A percentile compares a stretch with the other conserved stretches of the same genome.
Evolutionary conservation across 2,888 invertebrate genomes (phyloP).

Genomic region (Plagodis dolabraria): DNA sequence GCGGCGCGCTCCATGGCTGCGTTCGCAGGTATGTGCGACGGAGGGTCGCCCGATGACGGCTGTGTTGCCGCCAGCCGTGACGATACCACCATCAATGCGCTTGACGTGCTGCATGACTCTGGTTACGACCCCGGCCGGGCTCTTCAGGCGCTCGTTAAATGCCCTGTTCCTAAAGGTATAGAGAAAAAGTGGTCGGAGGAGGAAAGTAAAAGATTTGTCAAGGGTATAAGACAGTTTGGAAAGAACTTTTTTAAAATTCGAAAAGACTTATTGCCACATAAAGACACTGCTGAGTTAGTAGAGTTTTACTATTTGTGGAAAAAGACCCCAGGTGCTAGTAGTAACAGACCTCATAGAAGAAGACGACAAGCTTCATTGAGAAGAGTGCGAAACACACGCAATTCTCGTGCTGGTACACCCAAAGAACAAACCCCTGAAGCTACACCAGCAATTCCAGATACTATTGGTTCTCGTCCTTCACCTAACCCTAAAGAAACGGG

Average conservation of each 20-base stretch:
- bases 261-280: constrained; percentile 97
- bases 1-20: constrained; percentile 99
- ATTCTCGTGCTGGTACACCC: constrained; percentile 92
- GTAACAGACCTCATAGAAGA: constrained; percentile 96
- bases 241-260: constrained; percentile 99
- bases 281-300: constrained; percentile 98
- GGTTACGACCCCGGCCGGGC: constrained; percentile 98
- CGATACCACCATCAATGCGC: constrained; percentile 98
- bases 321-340: constrained; percentile 98
- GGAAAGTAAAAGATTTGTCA: constrained; percentile 98
- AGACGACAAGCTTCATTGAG: constrained; percentile 94
- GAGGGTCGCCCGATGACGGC: constrained; percentile 98
- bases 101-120: constrained; percentile 97
- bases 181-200: constrained; percentile 99
- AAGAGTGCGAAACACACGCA: constrained; percentile 94
- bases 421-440: constrained; percentile 89
- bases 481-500: constrained; percentile 88
- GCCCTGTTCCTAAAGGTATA: constrained; percentile 98
- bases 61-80: constrained; percentile 98
- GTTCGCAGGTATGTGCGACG: constrained; percentile 99
- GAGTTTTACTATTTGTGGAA: constrained; percentile 99
- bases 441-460: constrained; percentile 78
- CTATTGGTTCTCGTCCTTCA: constrained; percentile 85
- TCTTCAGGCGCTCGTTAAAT: constrained; percentile 97
- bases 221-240: constrained; percentile 98